Evolutionary conservation across 1,140 invertebrate genomes (phyloP), one percentile per base, ranked within the genome.

Genomic region (Oncopeltus fasciatus): DNA sequence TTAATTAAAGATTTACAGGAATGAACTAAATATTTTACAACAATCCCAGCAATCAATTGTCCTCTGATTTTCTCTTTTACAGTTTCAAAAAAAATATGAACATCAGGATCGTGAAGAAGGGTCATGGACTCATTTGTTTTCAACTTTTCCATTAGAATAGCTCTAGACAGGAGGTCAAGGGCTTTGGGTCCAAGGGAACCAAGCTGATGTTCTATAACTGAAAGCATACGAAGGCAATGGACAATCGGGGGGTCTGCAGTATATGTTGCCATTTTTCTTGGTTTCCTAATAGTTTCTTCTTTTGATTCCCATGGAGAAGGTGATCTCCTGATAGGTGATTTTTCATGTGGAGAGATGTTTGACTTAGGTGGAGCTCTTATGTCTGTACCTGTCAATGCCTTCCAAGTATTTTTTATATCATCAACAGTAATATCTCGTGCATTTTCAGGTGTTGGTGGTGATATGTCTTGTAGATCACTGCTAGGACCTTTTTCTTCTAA

Each of bases 51-150:
- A 64, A 86, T 81, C 31, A 87, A 71, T 59, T 87, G 84, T 38
- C 88, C 88, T 73, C 87, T 88, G 14, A 92, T 73, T 71, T 90
- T 90, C 69, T 91, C 88, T 70, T 90, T 90, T 0, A 84, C 82
- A 0, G 87, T 89, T 74, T 90, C 88, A 58, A 92, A 81, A 46
- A 90, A 74, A 0, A 87, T 83, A 67, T 80, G 81, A 57, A 85
- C 81, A 33, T 82, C 77, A 26, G 87, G 82, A 65, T 85, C 81
- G 28, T 81, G 76, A 0, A 90, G 69, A 2, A 90, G 67, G 57
- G 83, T 80, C 59, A 88, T 86, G 0, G 86, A 85, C 2, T 85
- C 84, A 71, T 87, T 76, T 65, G 76, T 70, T 20, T 73, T 72
- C n/a, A 77, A 77, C 72, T 86, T 88, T 67, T 91, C 88, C 73